Evolutionary conservation across 2,888 invertebrate genomes (phyloP).

Genomic region (Phytoseiulus persimilis): DNA sequence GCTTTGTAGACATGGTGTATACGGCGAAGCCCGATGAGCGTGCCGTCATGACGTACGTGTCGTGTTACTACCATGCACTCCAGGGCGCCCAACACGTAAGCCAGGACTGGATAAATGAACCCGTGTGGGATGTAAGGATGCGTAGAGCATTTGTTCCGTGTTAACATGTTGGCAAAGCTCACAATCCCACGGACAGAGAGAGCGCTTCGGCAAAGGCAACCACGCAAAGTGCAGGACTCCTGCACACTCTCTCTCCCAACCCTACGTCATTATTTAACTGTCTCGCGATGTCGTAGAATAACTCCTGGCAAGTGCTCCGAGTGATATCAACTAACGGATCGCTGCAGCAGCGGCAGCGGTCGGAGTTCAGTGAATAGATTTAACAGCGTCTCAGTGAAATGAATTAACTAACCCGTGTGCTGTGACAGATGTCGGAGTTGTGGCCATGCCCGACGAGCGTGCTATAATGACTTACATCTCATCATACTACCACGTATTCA

Average conservation of each 20-base stretch:
- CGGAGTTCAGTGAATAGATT: not conserved
- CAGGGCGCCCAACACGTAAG: slow-evolving; percentile 96
- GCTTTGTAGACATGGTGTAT: slow-evolving; percentile 86
- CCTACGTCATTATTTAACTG: not conserved
- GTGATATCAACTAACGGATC: not conserved
- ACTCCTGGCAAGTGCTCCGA: not conserved
- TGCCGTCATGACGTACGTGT: slow-evolving; percentile 99
- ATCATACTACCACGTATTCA: slow-evolving; percentile 99
- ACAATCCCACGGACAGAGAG: not conserved
- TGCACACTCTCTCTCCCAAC: not conserved
- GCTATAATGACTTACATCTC: slow-evolving; percentile 99
- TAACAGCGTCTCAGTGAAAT: not conserved
- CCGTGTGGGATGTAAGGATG: slow-evolving; percentile 37
- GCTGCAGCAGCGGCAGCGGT: too few relatives aligned
- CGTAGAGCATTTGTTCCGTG: slow-evolving; percentile 25
- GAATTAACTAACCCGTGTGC: not conserved
- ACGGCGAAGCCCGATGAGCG: slow-evolving; percentile 99
- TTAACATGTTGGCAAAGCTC: slow-evolving; percentile 23
- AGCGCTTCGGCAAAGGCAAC: not conserved
- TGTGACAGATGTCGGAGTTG: slow-evolving; percentile 78
- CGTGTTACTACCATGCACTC: slow-evolving; percentile 99
- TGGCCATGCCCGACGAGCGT: slow-evolving; percentile 97
- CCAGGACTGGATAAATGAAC: slow-evolving; percentile 39
- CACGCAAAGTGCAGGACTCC: not conserved
- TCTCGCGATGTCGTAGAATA: not conserved